Evolutionary conservation across 2,888 invertebrate genomes (phyloP).

Genomic region (Diachrysia chrysitis): DNA sequence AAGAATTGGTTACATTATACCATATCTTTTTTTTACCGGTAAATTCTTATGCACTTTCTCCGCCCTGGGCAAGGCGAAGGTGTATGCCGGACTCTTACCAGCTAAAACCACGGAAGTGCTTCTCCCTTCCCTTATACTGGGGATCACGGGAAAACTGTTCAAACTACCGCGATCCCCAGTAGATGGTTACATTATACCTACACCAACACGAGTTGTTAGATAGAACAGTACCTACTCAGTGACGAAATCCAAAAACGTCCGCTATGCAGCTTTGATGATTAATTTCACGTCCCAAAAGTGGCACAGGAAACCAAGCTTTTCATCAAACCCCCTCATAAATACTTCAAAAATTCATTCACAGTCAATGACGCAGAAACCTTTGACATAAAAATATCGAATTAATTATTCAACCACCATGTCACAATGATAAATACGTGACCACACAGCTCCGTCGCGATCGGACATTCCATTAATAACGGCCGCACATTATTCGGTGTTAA

Average conservation of each 20-base stretch:
- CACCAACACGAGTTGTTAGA: too few species aligned
- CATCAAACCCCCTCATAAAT: neutral
- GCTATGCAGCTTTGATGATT: neutral
- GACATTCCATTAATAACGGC: slow-evolving; percentile 14
- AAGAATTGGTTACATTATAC: too few species aligned
- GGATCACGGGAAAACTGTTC: too few species aligned
- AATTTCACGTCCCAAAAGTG: neutral
- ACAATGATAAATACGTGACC: neutral
- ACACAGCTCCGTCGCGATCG: slow-evolving; percentile 3
- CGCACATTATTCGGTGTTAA: neutral
- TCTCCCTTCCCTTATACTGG: too few species aligned
- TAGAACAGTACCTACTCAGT: too few species aligned
- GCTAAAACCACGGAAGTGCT: too few species aligned
- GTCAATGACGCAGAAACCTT: neutral
- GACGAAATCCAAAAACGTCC: neutral
- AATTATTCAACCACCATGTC: neutral
- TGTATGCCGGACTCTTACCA: too few species aligned
- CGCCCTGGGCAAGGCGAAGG: too few species aligned
- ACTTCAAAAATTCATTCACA: neutral
- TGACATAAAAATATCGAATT: slow-evolving; percentile 5
- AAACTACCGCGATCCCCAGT: too few species aligned
- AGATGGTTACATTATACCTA: too few species aligned
- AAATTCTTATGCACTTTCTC: too few species aligned
- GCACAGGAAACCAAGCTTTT: neutral
- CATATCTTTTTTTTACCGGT: too few species aligned